Conservation (phyloP, 2,113 vertebrate species). For the Pangasianodon gigas region DNA sequence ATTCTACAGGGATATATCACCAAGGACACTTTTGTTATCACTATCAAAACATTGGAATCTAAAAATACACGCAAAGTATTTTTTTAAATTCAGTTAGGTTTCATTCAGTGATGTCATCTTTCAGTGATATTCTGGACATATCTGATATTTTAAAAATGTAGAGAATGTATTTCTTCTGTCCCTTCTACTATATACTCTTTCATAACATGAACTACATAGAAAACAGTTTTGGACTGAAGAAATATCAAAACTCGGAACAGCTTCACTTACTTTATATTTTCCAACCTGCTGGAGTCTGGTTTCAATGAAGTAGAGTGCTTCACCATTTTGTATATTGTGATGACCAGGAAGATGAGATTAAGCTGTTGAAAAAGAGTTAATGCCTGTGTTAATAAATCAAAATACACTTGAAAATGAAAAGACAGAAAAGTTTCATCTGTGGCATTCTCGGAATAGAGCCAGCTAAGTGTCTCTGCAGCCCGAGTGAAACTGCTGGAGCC, state of each 20-base stretch:
- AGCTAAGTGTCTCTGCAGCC: conserved; percentile 67
- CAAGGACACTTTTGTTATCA: conserved; percentile 59
- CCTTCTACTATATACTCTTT: background rate
- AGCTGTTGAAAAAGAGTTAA: conserved; percentile 88
- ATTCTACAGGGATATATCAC: conserved; percentile 47
- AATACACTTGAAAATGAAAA: conserved; percentile 56
- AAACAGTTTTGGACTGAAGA: background rate
- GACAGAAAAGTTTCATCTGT: conserved; percentile 67
- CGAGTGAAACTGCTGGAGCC: conserved; percentile 58
- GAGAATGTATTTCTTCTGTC: too few relatives aligned
- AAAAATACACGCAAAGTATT: conserved; percentile 26
- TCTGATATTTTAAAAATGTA: conserved; percentile 21
- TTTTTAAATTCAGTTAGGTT: background rate
- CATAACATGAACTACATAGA: background rate
- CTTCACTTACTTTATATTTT: conserved; percentile 99
- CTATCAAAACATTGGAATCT: conserved; percentile 57
- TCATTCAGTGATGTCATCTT: conserved; percentile 44
- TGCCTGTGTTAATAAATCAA: conserved; percentile 69
- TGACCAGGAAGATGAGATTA: conserved; percentile 98
- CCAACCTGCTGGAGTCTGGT: conserved; percentile 99
- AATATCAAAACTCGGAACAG: conserved; percentile 53
- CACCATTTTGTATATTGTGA: conserved; percentile 99
- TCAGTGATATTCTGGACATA: conserved; percentile 42
- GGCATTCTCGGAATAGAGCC: conserved; percentile 67
- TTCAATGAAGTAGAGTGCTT: conserved; percentile 99